A percentile compares a stretch with the other conserved stretches of the same genome.
These are phyloP conservation scores for Dromas ardeola DNA, from an alignment of 2,113 vertebrate species.

Conservation along the genomic window DNA sequence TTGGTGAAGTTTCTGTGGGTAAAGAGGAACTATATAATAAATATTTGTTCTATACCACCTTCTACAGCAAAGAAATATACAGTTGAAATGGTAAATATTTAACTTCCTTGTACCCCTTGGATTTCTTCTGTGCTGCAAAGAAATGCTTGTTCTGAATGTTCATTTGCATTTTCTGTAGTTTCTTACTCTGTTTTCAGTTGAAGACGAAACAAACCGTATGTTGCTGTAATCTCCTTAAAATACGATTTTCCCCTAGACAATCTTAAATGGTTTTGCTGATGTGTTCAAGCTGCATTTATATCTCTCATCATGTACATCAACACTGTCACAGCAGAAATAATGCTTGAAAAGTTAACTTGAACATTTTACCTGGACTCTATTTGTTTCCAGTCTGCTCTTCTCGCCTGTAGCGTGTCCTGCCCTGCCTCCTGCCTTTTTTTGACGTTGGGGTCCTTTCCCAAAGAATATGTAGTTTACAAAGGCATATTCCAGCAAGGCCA, in stretches of 20 bases:
- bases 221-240: background rate
- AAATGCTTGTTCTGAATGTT: background rate
- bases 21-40: background rate
- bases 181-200: background rate
- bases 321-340: background rate
- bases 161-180: background rate
- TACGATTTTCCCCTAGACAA: background rate
- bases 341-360: background rate
- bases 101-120: background rate
- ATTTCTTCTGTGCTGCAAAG: background rate
- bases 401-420: conserved; percentile 78
- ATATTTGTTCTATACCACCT: background rate
- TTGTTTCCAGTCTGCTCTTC: conserved; percentile 78
- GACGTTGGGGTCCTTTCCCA: conserved; percentile 88
- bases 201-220: background rate
- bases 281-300: background rate
- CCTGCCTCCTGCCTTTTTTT: conserved; percentile 87
- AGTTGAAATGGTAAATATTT: background rate
- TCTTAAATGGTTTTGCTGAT: background rate
- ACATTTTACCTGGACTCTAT: conserved; percentile 77
- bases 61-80: background rate
- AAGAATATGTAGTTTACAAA: conserved; percentile 98
- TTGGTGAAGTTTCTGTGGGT: background rate
- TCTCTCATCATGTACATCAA: background rate
- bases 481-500: conserved; percentile 92